These are phyloP conservation scores for Pemphigus obesinymphae DNA, from an alignment of 1,140 invertebrate genomes.

Conservation along the genomic window DNA sequence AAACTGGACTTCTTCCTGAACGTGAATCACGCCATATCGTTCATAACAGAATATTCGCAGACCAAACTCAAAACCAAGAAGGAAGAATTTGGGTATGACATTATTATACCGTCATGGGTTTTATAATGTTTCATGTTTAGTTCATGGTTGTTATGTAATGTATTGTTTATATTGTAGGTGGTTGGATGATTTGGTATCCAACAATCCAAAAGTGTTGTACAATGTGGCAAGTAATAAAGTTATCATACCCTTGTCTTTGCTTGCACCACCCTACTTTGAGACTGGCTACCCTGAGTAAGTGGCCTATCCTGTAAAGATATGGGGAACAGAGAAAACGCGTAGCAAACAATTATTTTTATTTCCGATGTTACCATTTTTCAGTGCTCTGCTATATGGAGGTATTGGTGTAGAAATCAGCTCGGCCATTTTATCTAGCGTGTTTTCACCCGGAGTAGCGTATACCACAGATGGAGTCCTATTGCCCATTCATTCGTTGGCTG, in stretches of 20 bases:
- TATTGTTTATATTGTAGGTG: too few species aligned
- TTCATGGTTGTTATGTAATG: too few species aligned
- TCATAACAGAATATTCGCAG: conserved; percentile 49
- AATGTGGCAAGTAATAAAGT: conserved; percentile 53
- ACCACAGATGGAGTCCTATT: neutral
- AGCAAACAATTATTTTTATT: too few species aligned
- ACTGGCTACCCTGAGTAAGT: conserved; percentile 52
- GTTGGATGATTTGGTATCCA: conserved; percentile 46
- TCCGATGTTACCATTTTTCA: conserved; percentile 44
- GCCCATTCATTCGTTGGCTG: neutral
- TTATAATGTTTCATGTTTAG: neutral
- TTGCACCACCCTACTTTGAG: conserved; percentile 51
- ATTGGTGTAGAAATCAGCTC: conserved; percentile 53
- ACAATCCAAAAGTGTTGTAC: conserved; percentile 50
- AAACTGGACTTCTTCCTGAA: conserved; percentile 56
- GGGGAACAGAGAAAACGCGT: neutral
- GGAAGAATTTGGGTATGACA: conserved; percentile 47
- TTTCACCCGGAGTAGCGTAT: neutral
- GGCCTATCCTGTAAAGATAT: too few species aligned
- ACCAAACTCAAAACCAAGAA: conserved; percentile 47
- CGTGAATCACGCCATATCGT: conserved; percentile 51
- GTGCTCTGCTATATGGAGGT: conserved; percentile 53
- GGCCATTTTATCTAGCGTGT: conserved; percentile 51
- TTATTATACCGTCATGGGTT: neutral
- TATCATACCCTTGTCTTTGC: conserved; percentile 52